phyloP scores from a whole-genome alignment of 2,888 invertebrate species.

The Alcis repandata region DNA sequence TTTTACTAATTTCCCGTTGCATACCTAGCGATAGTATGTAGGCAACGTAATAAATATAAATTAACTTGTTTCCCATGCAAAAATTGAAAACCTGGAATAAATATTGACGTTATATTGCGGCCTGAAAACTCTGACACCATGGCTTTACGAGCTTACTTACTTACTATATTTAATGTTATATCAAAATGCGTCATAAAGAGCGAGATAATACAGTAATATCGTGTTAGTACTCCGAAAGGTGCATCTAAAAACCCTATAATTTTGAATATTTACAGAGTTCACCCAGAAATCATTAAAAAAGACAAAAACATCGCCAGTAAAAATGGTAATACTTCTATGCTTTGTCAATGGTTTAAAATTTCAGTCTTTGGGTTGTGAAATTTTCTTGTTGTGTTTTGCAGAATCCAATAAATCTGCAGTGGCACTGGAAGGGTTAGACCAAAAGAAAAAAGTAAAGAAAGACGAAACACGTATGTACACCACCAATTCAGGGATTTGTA shows the following conservation, averaged over 20 bases:
- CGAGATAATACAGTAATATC: no score
- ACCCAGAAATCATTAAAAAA: constrained; percentile 41
- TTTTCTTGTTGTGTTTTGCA: constrained; percentile 36
- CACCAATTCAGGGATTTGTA: neutral
- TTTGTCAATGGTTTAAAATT: neutral
- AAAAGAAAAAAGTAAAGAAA: constrained; percentile 74
- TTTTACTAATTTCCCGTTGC: no score
- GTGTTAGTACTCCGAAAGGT: no score
- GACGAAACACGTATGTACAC: constrained; percentile 69
- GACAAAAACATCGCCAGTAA: constrained; percentile 51
- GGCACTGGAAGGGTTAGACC: constrained; percentile 57
- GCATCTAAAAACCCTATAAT: neutral
- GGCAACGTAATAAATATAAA: no score
- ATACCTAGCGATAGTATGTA: no score
- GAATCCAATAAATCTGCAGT: constrained; percentile 62
- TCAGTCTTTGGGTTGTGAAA: neutral
- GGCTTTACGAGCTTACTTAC: no score
- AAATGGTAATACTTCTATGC: constrained; percentile 15
- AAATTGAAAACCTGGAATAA: no score
- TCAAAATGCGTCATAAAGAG: no score
- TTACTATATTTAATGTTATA: no score
- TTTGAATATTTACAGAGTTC: constrained; percentile 32
- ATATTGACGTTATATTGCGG: no score
- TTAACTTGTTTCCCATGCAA: no score
- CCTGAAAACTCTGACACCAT: no score